These are phyloP conservation scores for Cantharis lateralis DNA, from an alignment of 2,888 invertebrate genomes.

Conservation along the genomic window DNA sequence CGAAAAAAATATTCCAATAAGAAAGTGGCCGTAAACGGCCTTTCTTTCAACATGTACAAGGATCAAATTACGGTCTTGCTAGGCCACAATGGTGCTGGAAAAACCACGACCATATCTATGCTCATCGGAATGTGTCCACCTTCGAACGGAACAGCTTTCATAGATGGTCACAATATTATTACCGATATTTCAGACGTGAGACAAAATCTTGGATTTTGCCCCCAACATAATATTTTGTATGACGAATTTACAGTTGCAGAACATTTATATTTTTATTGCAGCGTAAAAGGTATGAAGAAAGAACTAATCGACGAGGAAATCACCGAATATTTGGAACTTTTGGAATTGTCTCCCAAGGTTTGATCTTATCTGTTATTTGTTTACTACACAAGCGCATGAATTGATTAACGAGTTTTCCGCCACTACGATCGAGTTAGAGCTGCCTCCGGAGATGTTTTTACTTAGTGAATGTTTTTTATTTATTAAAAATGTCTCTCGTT, in stretches of 20 bases:
- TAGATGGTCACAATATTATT: slow-evolving; percentile 76
- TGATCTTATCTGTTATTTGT: not conserved
- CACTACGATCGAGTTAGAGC: too few species aligned
- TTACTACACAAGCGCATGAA: too few species aligned
- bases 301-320: slow-evolving; percentile 64
- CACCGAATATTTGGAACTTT: slow-evolving; percentile 64
- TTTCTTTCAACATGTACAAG: slow-evolving; percentile 83
- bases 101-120: slow-evolving; percentile 93
- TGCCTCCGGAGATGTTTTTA: too few species aligned
- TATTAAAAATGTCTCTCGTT: too few species aligned
- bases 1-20: slow-evolving; percentile 65
- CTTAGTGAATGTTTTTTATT: too few species aligned
- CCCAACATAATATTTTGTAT: slow-evolving; percentile 86
- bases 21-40: slow-evolving; percentile 66
- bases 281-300: slow-evolving; percentile 67
- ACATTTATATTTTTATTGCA: slow-evolving; percentile 81
- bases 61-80: slow-evolving; percentile 86
- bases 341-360: slow-evolving; percentile 71
- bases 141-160: slow-evolving; percentile 69
- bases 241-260: slow-evolving; percentile 81
- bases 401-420: too few species aligned
- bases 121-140: slow-evolving; percentile 78
- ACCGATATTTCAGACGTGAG: slow-evolving; percentile 68
- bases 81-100: slow-evolving; percentile 86
- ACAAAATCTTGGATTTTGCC: slow-evolving; percentile 77